phyloP scores from a whole-genome alignment of 2,888 invertebrate species.

The Cryptocheilus praepositus region DNA sequence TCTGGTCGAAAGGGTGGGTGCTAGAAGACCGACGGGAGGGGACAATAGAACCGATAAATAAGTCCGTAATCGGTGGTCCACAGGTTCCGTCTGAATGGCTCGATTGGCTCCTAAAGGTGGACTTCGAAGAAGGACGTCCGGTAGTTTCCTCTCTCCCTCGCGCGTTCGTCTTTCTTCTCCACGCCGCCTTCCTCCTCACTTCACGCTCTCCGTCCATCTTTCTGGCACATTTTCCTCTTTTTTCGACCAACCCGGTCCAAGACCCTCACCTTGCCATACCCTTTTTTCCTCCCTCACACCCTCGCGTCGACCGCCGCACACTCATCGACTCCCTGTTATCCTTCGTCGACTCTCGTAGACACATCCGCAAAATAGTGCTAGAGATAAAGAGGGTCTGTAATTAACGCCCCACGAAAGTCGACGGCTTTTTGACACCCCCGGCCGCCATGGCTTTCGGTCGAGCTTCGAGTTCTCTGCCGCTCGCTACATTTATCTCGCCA shows the following conservation, averaged over 20 bases:
- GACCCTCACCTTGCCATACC: conserved; percentile 20
- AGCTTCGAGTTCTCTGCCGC: too few relatives aligned
- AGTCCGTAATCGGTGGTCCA: conserved; percentile 62
- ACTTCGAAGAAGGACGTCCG: conserved; percentile 35
- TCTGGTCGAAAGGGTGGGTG: conserved; percentile 12
- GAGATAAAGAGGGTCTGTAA: conserved; percentile 38
- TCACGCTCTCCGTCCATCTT: neutral
- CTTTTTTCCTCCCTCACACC: conserved; percentile 21
- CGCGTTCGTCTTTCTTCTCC: conserved; percentile 7
- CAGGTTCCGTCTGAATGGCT: conserved; percentile 49
- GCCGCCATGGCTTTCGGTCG: neutral
- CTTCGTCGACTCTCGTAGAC: conserved; percentile 17
- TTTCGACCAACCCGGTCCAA: conserved; percentile 9
- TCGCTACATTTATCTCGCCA: too few relatives aligned
- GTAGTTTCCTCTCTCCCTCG: neutral
- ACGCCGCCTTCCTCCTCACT: too few relatives aligned
- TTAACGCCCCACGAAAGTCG: conserved; percentile 32
- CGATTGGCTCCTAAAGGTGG: conserved; percentile 59
- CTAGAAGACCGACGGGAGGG: conserved; percentile 11
- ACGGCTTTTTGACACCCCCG: conserved; percentile 4
- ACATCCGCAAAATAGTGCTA: conserved; percentile 20
- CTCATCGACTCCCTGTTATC: conserved; percentile 27
- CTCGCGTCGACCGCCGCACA: conserved; percentile 10
- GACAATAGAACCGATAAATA: conserved; percentile 61
- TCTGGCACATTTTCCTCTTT: conserved; percentile 4